Conservation (phyloP, 1,140 invertebrate genomes). For the Harlomillsia oculata region DNA sequence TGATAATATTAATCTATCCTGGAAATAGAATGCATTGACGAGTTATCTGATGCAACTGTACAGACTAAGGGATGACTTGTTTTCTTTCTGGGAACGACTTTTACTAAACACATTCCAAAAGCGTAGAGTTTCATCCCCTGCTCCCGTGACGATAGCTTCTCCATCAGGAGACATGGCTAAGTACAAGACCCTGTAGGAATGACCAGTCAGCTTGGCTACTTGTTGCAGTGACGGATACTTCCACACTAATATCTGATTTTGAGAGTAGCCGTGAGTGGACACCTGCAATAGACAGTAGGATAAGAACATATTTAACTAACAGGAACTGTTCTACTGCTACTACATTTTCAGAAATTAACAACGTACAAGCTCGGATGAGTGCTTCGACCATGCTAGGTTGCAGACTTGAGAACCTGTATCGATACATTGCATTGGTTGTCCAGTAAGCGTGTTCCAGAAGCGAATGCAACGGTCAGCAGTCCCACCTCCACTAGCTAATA, state of each 20-base stretch:
- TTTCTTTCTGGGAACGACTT: slow-evolving; percentile 83
- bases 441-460: slow-evolving; percentile 99
- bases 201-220: slow-evolving; percentile 96
- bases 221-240: slow-evolving; percentile 96
- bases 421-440: slow-evolving; percentile 95
- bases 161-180: slow-evolving; percentile 97
- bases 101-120: slow-evolving; percentile 99
- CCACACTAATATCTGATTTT: slow-evolving; percentile 99
- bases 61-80: slow-evolving; percentile 92
- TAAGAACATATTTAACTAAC: too few species aligned
- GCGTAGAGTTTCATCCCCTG: slow-evolving; percentile 94
- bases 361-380: slow-evolving; percentile 87
- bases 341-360: neutral
- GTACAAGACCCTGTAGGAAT: slow-evolving; percentile 94
- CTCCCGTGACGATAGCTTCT: slow-evolving; percentile 97
- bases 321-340: slow-evolving; percentile 1
- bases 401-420: slow-evolving; percentile 98
- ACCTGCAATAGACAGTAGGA: slow-evolving; percentile 44
- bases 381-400: slow-evolving; percentile 98
- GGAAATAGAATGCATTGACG: too few species aligned
- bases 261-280: slow-evolving; percentile 98
- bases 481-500: slow-evolving; percentile 93
- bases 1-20: too few species aligned
- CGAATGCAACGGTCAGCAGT: slow-evolving; percentile 96
- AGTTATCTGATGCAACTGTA: slow-evolving; percentile 73